Percentiles rank a stretch among this genome's conserved stretches.
These are phyloP conservation scores for Copsychus sechellarum DNA, from an alignment of 2,113 vertebrate genomes.

Conservation along the genomic window DNA sequence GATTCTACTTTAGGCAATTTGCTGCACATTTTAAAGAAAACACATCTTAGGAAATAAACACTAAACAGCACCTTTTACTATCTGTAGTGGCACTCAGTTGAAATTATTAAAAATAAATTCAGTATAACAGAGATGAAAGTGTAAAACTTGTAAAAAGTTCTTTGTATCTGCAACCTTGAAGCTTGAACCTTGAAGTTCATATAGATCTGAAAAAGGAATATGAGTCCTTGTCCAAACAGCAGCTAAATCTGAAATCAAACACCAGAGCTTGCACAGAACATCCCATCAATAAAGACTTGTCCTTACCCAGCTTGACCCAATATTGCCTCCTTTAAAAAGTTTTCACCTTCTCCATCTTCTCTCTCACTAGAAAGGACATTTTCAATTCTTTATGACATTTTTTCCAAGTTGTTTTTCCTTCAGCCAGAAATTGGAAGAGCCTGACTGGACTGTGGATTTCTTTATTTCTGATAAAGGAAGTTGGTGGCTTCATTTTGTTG, in stretches of 20 bases:
- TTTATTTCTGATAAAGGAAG: slow-evolving; percentile 11
- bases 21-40: neutral
- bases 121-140: neutral
- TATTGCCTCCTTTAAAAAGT: slow-evolving; percentile 33
- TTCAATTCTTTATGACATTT: neutral
- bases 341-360: slow-evolving; percentile 1
- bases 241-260: slow-evolving; percentile 71
- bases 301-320: slow-evolving; percentile 41
- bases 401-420: neutral
- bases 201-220: slow-evolving; percentile 50
- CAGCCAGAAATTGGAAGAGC: neutral
- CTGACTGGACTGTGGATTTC: neutral
- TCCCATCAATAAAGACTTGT: slow-evolving; percentile 57
- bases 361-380: slow-evolving; percentile 22
- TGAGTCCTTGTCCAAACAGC: slow-evolving; percentile 68
- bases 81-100: neutral
- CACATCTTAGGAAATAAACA: neutral
- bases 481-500: neutral
- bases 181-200: neutral
- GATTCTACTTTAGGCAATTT: neutral
- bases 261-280: slow-evolving; percentile 37
- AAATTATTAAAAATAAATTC: neutral
- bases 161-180: slow-evolving; percentile 57
- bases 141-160: neutral
- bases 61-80: neutral